Percentiles rank a stretch among this genome's conserved stretches.
Conservation (phyloP, 2,888 invertebrate species). For the Corythucha ciliata region DNA sequence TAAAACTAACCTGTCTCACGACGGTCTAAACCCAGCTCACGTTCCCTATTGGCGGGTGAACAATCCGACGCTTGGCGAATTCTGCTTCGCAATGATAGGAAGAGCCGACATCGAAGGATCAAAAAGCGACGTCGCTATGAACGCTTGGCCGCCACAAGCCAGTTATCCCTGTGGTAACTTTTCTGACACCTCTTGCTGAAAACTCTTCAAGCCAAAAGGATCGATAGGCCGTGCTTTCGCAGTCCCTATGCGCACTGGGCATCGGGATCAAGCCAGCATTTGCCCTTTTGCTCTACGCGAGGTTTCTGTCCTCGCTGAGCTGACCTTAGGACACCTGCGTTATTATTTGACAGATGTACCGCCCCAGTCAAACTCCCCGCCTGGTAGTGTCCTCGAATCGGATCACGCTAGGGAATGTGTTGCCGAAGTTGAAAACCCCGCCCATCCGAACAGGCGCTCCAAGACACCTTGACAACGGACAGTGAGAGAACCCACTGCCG, state of each 20-base stretch:
- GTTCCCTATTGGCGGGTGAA: slow-evolving; percentile 47
- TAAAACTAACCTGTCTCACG: slow-evolving; percentile 56
- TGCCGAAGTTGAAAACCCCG: too few relatives aligned
- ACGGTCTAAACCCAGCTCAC: slow-evolving; percentile 50
- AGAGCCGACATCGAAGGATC: slow-evolving; percentile 44
- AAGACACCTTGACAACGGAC: too few relatives aligned
- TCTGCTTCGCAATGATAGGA: slow-evolving; percentile 48
- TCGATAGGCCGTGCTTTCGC: slow-evolving; percentile 59
- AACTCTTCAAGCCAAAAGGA: slow-evolving; percentile 49
- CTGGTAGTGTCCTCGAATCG: slow-evolving; percentile 52
- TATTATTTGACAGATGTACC: slow-evolving; percentile 57
- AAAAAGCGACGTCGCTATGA: slow-evolving; percentile 57
- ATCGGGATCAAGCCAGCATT: slow-evolving; percentile 58
- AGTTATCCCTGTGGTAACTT: slow-evolving; percentile 64
- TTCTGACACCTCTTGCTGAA: slow-evolving; percentile 59
- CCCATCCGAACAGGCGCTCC: too few relatives aligned
- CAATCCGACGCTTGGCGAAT: slow-evolving; percentile 62
- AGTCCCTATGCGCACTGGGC: slow-evolving; percentile 51
- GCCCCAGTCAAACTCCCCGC: slow-evolving; percentile 58
- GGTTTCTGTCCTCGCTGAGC: slow-evolving; percentile 59
- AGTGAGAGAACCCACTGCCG: too few relatives aligned
- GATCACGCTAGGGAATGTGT: too few relatives aligned
- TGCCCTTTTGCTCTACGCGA: slow-evolving; percentile 60
- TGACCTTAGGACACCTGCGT: slow-evolving; percentile 56
- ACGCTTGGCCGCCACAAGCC: slow-evolving; percentile 56